Base-by-base conservation (phyloP, 2,797 vertebrate species). In the Acanthurus tractus region DNA sequence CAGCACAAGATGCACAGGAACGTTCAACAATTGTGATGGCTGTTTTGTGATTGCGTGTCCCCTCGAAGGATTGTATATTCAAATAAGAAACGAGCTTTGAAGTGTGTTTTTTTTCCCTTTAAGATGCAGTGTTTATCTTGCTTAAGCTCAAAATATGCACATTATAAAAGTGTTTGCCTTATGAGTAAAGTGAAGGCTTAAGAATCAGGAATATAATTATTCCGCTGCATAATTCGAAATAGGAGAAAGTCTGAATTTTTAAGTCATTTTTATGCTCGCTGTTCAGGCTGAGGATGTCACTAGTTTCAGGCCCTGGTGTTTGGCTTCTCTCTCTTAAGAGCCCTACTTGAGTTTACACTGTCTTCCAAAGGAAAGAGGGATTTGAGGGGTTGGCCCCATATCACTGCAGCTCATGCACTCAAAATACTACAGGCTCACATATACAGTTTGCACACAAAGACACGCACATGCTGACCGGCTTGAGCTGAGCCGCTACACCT, bases 401-500 rank as follows among this genome's bases (percentile, higher is more conserved):
- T 88, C 82, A 81, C 66, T 78, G 63, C 62, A 74, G 63, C 87
- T 89, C 84, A 70, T 44, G 70, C 59, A 67, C 80, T 61, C 65
- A 76, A 62, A 72, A 68, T 69, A 81, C 66, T 45, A 50, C 62
- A 78, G 38, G 12, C 44, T 38, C 75, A 76, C 48, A 54, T 58
- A 56, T 34, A 66, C 59, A 69, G 49, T 49, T 15, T 48, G 56
- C 79, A 69, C 83, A 86, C 56, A 59, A 45, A 65, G 17, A 70
- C 70, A 79, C 81, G 72, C 74, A 83, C 66, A 67, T 18, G 70
- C 82, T 90, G 90, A 82, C 82, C 42, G 44, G 74, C 81, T 83
- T 63, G 76, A 83, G 79, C 84, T 80, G 78, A 77, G 86, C 83
- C 82, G 83, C 85, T 86, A 78, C 87, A 93, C 87, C 91, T 93